Evolutionary conservation across 2,888 invertebrate genomes (phyloP), one percentile per base, ranked within the genome.

Genomic region (Nasonia oneida): DNA sequence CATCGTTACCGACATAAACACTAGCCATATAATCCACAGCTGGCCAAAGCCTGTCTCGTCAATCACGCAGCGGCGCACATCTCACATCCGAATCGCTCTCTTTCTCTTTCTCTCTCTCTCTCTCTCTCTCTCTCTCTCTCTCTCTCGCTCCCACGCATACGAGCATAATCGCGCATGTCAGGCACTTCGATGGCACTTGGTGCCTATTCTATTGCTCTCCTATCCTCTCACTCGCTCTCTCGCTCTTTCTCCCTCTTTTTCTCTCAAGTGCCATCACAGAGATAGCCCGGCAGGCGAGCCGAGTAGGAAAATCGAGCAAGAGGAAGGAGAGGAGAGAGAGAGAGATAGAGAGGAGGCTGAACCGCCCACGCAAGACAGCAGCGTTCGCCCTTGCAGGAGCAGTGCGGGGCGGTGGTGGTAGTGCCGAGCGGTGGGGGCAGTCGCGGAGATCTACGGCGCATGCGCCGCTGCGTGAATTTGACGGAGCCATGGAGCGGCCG

Each of bases 401-500:
- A 6, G 18, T 10, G 47, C 6, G 14, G 18, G 39, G 6, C 23
- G 73, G 42, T 42, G 50, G 33, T 42, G 61, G 64, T 67, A 8
- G 42, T 15, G 73, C 37, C 47, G 3, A n/a, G 18, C 0, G 70
- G 76, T 39, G 64, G 74, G 18, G 64, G 74, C 15, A 14, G 82
- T 3, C 18, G 80, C 33, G 8, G 57, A n/a, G 91, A 91, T 91
- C 91, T 86, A 91, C 57, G 83, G 90, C 93, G 93, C 93, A 88
- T 90, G 93, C 93, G 93, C 93, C 90, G 80, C 83, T 86, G 67
- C 88, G 89, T 90, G 88, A 90, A 91, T 91, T 91, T 92, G 92
- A 92, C 91, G 90, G 91, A 88, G 91, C 90, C 90, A 90, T 91
- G 90, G 90, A 90, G 93, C 94, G 93, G 94, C 94, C 94, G 94